Conservation (phyloP, 1,140 invertebrate species). For the Heliconius hermathena region DNA sequence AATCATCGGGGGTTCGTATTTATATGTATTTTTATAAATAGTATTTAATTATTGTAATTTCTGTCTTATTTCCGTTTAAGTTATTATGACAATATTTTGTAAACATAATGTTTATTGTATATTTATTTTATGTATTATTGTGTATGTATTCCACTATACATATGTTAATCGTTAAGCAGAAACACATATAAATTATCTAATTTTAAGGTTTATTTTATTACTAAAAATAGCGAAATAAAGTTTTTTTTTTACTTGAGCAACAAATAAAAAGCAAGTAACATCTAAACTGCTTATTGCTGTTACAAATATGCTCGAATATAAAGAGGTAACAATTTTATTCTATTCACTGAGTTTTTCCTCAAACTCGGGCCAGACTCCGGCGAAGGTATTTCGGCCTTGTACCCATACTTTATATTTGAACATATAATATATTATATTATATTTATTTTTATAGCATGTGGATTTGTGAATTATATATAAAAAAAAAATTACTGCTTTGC, state of each 20-base stretch:
- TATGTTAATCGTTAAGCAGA: too few species aligned
- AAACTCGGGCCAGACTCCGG: neutral
- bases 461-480: neutral
- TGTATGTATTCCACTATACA: too few species aligned
- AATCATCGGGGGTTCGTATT: conserved; percentile 47
- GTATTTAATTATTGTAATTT: neutral
- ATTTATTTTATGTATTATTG: too few species aligned
- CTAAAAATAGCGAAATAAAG: neutral
- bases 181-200: neutral
- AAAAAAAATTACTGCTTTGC: neutral
- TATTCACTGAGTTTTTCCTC: neutral
- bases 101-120: too few species aligned
- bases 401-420: neutral
- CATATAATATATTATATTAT: neutral
- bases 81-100: neutral
- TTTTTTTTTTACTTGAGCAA: too few species aligned
- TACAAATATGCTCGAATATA: neutral
- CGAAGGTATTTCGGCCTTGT: neutral
- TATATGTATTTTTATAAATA: neutral
- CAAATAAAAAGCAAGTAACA: too few species aligned
- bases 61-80: neutral
- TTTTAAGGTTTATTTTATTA: neutral
- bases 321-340: neutral
- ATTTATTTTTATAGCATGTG: neutral
- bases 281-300: neutral